These are phyloP conservation scores for Zaprionus lachaisei DNA, from an alignment of 1,140 invertebrate genomes.

Conservation along the genomic window DNA sequence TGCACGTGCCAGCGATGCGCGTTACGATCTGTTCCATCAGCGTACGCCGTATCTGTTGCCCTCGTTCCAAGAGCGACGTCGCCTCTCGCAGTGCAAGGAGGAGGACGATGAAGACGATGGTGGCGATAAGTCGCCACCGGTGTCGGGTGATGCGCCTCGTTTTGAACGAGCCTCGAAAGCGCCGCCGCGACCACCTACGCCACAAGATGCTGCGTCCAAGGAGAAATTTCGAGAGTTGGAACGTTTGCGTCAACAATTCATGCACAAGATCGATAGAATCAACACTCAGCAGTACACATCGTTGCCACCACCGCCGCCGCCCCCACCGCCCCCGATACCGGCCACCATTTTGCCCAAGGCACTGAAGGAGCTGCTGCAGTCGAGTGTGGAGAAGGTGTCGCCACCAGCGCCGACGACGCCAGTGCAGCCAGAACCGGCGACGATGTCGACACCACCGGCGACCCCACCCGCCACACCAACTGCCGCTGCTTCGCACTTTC, in stretches of 20 bases:
- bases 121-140: conserved; percentile 56
- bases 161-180: conserved; percentile 58
- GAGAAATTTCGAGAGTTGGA: conserved; percentile 80
- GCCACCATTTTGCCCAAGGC: conserved; percentile 78
- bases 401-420: conserved; percentile 1
- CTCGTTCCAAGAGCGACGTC: conserved; percentile 87
- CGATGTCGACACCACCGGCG: neutral
- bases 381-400: conserved; percentile 38
- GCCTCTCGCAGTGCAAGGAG: conserved; percentile 92
- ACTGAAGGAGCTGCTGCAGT: conserved; percentile 70
- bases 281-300: conserved; percentile 70
- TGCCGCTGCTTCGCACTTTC: conserved; percentile 3
- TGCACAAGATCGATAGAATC: conserved; percentile 81
- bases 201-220: conserved; percentile 65
- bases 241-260: conserved; percentile 76
- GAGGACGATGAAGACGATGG: conserved; percentile 90
- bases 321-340: conserved; percentile 77
- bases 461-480: conserved; percentile 9
- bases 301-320: conserved; percentile 55
- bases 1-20: conserved; percentile 35
- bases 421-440: conserved; percentile 5
- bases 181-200: conserved; percentile 73
- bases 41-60: conserved; percentile 85
- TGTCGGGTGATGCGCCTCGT: conserved; percentile 34
- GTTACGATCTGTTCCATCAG: conserved; percentile 66